Evolutionary conservation across 1,140 invertebrate genomes (phyloP).

Genomic region (Carposina sasakii): DNA sequence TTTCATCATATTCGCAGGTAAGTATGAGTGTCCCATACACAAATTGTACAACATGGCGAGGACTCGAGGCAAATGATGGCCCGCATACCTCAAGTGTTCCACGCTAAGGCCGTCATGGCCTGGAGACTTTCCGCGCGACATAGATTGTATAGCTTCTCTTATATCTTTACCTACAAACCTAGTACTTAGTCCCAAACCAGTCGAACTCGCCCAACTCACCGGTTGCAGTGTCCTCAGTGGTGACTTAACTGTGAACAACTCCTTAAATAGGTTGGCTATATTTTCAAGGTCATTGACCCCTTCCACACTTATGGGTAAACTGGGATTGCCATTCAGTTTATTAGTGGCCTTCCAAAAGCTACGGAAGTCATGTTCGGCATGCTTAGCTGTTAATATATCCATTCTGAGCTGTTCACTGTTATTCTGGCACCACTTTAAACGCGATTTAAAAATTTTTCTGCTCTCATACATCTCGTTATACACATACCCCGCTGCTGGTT

Average conservation of each 20-base stretch:
- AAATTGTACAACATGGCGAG: too few species aligned
- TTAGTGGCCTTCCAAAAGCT: constrained; percentile 25
- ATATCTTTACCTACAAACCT: neutral
- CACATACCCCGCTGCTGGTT: neutral
- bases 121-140: neutral
- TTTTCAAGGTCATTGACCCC: constrained; percentile 12
- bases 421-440: constrained; percentile 23
- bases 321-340: constrained; percentile 6
- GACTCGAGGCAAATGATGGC: neutral
- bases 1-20: neutral
- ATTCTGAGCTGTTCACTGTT: constrained; percentile 27
- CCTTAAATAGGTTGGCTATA: constrained; percentile 20
- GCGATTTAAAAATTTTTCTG: constrained; percentile 13
- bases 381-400: constrained; percentile 15
- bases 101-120: too few species aligned
- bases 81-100: neutral
- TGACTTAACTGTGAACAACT: constrained; percentile 18
- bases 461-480: neutral
- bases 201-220: neutral
- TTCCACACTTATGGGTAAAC: constrained; percentile 23
- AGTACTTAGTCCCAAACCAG: neutral
- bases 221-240: constrained; percentile 11
- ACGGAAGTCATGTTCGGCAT: constrained; percentile 14
- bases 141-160: neutral
- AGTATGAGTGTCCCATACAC: neutral